phyloP scores from a whole-genome alignment of 2,888 invertebrate species.

The Chloromyia formosa region DNA sequence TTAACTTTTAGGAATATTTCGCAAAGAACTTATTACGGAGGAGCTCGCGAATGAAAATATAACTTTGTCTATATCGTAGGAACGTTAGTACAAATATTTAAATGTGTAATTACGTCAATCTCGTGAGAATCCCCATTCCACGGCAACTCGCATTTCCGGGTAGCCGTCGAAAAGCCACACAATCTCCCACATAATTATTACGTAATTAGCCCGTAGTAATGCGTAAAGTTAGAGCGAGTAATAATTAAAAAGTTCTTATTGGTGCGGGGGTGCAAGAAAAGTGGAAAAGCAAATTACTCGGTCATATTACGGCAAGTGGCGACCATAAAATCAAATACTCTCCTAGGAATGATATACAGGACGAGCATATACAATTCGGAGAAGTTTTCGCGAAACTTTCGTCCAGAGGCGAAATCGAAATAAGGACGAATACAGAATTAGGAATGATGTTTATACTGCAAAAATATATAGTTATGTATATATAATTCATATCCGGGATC shows the following conservation, averaged over 20 bases:
- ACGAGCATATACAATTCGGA: not conserved
- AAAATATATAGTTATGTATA: not conserved
- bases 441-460: not conserved
- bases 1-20: not conserved
- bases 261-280: not conserved
- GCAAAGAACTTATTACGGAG: not conserved
- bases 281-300: not conserved
- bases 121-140: not conserved
- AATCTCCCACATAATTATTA: constrained; percentile 1
- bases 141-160: not conserved
- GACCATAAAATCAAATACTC: not conserved
- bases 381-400: not conserved
- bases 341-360: no score
- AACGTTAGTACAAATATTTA: no score
- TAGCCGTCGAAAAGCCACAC: not conserved
- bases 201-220: not conserved
- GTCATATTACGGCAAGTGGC: not conserved
- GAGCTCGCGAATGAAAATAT: not conserved
- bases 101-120: no score
- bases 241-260: constrained; percentile 5
- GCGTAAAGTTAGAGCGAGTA: constrained; percentile 10
- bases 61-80: no score
- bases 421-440: no score
- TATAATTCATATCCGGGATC: not conserved
- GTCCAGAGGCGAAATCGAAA: not conserved